A percentile compares a stretch with the other conserved stretches of the same genome.
phyloP scores from a whole-genome alignment of 2,888 invertebrate genomes.

The Diarsia rubi region DNA sequence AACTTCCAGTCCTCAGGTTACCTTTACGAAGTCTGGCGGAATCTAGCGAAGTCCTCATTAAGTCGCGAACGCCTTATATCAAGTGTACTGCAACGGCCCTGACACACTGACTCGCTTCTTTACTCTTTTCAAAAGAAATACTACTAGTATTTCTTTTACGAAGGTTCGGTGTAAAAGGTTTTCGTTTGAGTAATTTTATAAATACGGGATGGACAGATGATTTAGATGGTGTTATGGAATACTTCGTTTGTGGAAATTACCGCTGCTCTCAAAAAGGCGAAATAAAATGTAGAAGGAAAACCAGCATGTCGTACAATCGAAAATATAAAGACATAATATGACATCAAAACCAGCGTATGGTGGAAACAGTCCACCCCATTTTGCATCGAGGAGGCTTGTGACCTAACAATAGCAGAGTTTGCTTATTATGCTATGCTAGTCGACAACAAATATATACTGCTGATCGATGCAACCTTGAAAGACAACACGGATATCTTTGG shows the following conservation, averaged over 20 bases:
- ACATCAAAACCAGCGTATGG: background rate
- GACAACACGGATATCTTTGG: background rate
- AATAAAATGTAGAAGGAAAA: background rate
- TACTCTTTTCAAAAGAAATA: conserved; percentile 51
- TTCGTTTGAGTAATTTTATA: conserved; percentile 35
- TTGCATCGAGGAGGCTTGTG: background rate
- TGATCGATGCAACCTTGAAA: conserved; percentile 1
- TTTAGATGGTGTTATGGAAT: conserved; percentile 17
- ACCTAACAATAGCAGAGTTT: background rate
- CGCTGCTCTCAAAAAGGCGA: background rate
- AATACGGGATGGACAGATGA: conserved; percentile 10
- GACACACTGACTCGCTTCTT: conserved; percentile 81
- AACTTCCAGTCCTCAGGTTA: conserved; percentile 41
- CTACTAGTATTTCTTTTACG: conserved; percentile 50
- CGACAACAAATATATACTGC: background rate
- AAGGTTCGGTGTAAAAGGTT: conserved; percentile 32
- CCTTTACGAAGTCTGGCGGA: conserved; percentile 65
- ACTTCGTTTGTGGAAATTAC: background rate
- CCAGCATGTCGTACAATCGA: background rate
- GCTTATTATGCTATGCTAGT: background rate
- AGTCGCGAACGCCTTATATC: conserved; percentile 74
- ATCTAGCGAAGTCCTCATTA: conserved; percentile 76
- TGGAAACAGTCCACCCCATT: background rate
- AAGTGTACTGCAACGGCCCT: conserved; percentile 75
- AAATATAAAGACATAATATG: too few species aligned